Conservation (phyloP, 2,888 invertebrate species). For the Aphrophora alni region DNA sequence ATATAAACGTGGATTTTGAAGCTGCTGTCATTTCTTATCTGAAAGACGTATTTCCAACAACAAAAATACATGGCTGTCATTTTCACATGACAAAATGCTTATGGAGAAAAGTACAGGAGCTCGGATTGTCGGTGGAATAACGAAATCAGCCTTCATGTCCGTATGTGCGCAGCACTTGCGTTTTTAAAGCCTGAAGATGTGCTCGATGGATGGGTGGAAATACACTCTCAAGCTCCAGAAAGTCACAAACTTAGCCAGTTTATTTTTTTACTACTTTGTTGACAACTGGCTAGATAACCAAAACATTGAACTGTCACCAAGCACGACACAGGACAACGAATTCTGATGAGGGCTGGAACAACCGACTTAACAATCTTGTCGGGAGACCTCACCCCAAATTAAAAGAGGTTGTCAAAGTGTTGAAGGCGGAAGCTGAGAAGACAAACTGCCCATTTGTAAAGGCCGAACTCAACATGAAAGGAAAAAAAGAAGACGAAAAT, state of each 20-base stretch:
- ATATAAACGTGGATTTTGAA: too few relatives aligned
- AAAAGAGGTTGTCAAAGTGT: background rate
- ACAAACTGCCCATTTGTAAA: background rate
- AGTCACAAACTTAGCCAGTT: background rate
- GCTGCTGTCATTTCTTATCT: too few relatives aligned
- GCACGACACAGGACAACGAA: slow-evolving; percentile 13
- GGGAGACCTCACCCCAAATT: background rate
- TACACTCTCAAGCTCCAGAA: background rate
- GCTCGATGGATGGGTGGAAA: background rate
- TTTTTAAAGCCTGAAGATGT: slow-evolving; percentile 10
- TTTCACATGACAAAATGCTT: background rate
- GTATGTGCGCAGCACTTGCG: slow-evolving; percentile 21
- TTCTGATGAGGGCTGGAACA: slow-evolving; percentile 15
- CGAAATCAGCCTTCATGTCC: too few relatives aligned
- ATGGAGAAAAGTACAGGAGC: slow-evolving; percentile 15
- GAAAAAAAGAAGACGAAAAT: too few relatives aligned
- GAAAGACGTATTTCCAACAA: too few relatives aligned
- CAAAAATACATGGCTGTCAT: too few relatives aligned
- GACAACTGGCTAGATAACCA: background rate
- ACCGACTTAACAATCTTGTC: background rate
- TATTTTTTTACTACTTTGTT: slow-evolving; percentile 16
- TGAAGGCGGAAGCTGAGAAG: slow-evolving; percentile 2
- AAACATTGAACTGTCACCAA: background rate
- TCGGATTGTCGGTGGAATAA: background rate
- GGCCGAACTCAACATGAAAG: too few relatives aligned